These are phyloP conservation scores for Matsumurasca onukii DNA, from an alignment of 1,140 invertebrate species.

Conservation along the genomic window DNA sequence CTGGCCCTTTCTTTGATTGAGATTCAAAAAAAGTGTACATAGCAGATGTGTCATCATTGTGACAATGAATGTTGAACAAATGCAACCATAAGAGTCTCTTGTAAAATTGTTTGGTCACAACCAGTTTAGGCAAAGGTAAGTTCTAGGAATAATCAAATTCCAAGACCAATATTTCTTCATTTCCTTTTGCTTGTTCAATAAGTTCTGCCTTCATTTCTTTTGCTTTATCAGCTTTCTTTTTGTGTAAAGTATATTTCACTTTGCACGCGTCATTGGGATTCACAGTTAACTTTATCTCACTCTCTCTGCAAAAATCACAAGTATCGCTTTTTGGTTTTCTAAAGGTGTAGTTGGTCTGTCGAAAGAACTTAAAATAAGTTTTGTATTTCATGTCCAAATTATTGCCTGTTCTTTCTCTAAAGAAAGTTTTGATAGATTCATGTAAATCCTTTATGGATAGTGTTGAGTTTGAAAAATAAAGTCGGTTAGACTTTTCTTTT, in stretches of 20 bases:
- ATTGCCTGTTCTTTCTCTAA: slow-evolving; percentile 10
- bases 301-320: slow-evolving; percentile 30
- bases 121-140: slow-evolving; percentile 30
- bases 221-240: slow-evolving; percentile 11
- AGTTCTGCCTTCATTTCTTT: slow-evolving; percentile 25
- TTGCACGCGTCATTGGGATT: slow-evolving; percentile 30
- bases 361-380: slow-evolving; percentile 33
- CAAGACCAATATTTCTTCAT: slow-evolving; percentile 24
- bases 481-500: slow-evolving; percentile 23
- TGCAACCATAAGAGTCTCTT: slow-evolving; percentile 34
- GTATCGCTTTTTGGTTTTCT: slow-evolving; percentile 29
- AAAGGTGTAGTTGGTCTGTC: slow-evolving; percentile 26
- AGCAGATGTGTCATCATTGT: slow-evolving; percentile 27
- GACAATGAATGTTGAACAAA: slow-evolving; percentile 33
- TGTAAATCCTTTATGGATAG: slow-evolving; percentile 3
- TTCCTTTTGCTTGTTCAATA: slow-evolving; percentile 8
- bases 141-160: slow-evolving; percentile 38
- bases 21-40: slow-evolving; percentile 29
- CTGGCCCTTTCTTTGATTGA: slow-evolving; percentile 24
- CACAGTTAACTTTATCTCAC: slow-evolving; percentile 21
- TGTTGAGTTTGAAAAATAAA: slow-evolving; percentile 13
- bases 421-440: neutral
- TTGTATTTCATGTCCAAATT: slow-evolving; percentile 26
- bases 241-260: slow-evolving; percentile 9
- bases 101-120: slow-evolving; percentile 33